Evolutionary conservation across 2,888 invertebrate species (phyloP).

Genomic region (Strigamia crassipes): DNA sequence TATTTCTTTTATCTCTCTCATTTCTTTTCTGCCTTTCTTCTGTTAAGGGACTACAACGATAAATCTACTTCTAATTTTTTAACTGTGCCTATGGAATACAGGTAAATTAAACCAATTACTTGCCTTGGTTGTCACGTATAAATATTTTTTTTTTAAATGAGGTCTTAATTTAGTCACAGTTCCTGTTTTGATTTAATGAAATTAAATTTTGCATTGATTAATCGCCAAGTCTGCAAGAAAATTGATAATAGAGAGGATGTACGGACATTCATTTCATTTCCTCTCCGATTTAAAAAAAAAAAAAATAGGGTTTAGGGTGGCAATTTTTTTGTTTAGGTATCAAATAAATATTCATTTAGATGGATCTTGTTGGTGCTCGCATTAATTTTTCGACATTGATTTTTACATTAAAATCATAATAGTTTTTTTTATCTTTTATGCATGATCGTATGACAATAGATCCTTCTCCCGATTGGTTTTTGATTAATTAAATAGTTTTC

Average conservation of each 20-base stretch:
- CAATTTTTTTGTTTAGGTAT: not conserved
- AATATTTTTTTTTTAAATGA: not conserved
- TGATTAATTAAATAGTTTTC: no score
- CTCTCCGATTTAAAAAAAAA: no score
- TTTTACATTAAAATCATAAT: not conserved
- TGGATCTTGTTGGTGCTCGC: not conserved
- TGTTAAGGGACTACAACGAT: constrained; percentile 14
- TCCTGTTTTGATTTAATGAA: not conserved
- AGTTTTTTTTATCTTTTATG: no score
- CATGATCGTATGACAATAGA: no score
- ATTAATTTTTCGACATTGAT: not conserved
- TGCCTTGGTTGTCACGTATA: not conserved
- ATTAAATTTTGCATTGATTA: not conserved
- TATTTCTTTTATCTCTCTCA: not conserved
- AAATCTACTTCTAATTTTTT: constrained; percentile 44
- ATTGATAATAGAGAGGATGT: not conserved
- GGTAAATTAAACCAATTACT: constrained; percentile 21
- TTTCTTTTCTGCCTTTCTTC: constrained; percentile 3
- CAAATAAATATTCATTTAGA: not conserved
- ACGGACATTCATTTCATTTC: not conserved
- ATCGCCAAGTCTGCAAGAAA: not conserved
- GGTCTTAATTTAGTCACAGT: not conserved
- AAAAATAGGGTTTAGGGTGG: no score
- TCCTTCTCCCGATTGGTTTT: no score
- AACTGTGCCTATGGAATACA: constrained; percentile 41